Conservation (phyloP, 1,140 invertebrate species). For the Cryptotermes secundus region DNA sequence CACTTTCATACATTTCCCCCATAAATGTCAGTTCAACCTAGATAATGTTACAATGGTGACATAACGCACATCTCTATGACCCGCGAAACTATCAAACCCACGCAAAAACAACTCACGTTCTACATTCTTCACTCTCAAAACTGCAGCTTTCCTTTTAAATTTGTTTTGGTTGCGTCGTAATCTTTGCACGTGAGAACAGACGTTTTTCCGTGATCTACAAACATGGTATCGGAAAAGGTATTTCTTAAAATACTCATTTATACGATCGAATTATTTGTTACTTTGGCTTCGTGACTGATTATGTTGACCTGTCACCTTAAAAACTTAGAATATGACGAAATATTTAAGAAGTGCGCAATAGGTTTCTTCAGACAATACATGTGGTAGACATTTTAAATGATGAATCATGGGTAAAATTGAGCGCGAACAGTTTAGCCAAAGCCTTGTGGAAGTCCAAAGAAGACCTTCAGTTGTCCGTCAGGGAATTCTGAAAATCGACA, state of each 20-base stretch:
- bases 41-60: neutral
- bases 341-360: conserved; percentile 23
- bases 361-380: conserved; percentile 30
- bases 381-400: conserved; percentile 31
- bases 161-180: conserved; percentile 26
- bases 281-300: neutral
- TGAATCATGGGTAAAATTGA: conserved; percentile 34
- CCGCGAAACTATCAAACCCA: neutral
- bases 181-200: conserved; percentile 19
- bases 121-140: conserved; percentile 18
- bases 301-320: conserved; percentile 28
- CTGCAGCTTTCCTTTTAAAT: conserved; percentile 19
- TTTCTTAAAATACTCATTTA: neutral
- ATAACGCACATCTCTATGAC: neutral
- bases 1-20: neutral
- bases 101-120: neutral
- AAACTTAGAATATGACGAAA: conserved; percentile 20
- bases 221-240: neutral
- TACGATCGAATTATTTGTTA: neutral
- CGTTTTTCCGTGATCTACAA: neutral
- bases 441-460: neutral
- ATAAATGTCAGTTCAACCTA: neutral
- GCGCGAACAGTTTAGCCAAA: conserved; percentile 31
- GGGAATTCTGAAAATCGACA: neutral
- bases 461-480: conserved; percentile 5